Evolutionary conservation across 2,113 vertebrate genomes (phyloP).

Genomic region (Okapia johnstoni): DNA sequence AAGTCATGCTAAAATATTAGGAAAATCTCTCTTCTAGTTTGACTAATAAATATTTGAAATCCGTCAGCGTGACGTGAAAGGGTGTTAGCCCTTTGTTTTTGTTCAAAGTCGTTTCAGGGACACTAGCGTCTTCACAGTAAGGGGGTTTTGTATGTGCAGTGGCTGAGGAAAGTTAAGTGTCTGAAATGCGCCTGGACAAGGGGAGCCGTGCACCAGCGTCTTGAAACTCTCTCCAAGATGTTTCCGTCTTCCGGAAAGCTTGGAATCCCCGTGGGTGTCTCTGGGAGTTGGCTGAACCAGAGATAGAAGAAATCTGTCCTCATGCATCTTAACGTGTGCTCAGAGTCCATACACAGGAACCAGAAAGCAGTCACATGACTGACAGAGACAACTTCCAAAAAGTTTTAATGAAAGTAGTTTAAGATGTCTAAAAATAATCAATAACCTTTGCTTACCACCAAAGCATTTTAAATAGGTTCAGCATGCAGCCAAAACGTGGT

Average conservation of each 20-base stretch:
- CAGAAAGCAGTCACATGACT: background rate
- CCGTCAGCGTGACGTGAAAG: conserved; percentile 53
- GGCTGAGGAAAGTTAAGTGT: conserved; percentile 38
- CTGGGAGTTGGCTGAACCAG: background rate
- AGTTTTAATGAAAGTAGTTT: background rate
- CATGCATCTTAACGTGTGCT: background rate
- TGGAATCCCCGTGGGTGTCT: background rate
- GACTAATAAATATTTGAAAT: conserved; percentile 66
- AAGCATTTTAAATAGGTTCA: background rate
- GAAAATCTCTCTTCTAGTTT: conserved; percentile 57
- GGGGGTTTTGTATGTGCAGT: conserved; percentile 21
- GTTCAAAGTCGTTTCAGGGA: background rate
- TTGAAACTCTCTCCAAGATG: too few species aligned
- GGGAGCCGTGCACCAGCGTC: background rate
- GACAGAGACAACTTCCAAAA: background rate
- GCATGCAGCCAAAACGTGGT: background rate
- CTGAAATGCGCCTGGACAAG: background rate
- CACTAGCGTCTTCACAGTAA: background rate
- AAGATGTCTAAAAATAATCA: background rate
- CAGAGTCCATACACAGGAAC: background rate
- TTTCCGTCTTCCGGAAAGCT: background rate
- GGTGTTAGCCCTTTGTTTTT: background rate
- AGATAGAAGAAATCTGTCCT: background rate
- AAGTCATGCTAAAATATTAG: conserved; percentile 55
- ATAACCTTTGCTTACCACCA: background rate